A percentile compares a stretch with the other conserved stretches of the same genome.
Conservation (phyloP, 2,113 vertebrate species). For the Chionis minor region DNA sequence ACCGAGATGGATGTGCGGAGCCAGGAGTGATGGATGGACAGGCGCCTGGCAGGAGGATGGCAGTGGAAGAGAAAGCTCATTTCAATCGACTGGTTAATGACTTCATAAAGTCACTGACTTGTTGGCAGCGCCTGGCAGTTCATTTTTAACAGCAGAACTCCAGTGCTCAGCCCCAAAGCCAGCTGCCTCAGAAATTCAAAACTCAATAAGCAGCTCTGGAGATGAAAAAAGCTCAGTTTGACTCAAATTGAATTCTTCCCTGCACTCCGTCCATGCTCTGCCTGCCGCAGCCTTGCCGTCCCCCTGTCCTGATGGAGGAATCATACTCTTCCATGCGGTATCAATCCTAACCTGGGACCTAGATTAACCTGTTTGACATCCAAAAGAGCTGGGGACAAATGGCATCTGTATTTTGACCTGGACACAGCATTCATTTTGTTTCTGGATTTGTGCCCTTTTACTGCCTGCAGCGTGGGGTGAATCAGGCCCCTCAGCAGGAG, state of each 20-base stretch:
- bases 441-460: neutral
- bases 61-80: neutral
- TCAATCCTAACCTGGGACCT: neutral
- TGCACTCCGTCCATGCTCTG: accelerated
- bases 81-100: neutral
- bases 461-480: accelerated
- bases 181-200: neutral
- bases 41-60: neutral
- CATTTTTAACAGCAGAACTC: neutral
- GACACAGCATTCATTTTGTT: neutral
- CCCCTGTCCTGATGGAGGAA: neutral
- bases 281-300: neutral
- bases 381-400: neutral
- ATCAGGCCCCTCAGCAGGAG: no score
- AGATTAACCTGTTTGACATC: neutral
- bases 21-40: neutral
- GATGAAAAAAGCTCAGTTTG: neutral
- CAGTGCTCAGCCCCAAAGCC: neutral
- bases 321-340: accelerated
- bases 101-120: neutral
- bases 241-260: neutral
- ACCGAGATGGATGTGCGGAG: neutral
- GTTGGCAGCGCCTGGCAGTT: neutral
- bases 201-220: neutral
- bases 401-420: neutral